phyloP scores from a whole-genome alignment of 2,113 vertebrate genomes.

The Alectura lathami region DNA sequence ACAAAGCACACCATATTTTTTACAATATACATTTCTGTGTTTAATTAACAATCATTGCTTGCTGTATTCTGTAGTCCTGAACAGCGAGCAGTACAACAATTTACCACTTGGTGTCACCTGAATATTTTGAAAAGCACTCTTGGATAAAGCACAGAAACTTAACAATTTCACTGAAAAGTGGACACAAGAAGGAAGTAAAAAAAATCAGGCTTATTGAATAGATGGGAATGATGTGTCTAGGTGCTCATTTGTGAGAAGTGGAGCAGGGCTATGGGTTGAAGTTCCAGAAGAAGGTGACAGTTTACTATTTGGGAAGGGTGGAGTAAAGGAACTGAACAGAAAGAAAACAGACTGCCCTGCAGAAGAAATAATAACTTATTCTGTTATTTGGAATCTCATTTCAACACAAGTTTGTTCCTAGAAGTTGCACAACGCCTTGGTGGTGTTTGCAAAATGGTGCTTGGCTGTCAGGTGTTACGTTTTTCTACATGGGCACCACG shows the following conservation, averaged over 20 bases:
- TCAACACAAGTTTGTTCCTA: not conserved
- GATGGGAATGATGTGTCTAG: not conserved
- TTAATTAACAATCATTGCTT: not conserved
- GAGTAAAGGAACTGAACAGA: not conserved
- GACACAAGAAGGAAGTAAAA: not conserved
- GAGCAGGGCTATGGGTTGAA: not conserved
- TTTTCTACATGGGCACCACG: too few relatives aligned
- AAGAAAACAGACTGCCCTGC: not conserved
- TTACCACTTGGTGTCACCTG: slow-evolving; percentile 59
- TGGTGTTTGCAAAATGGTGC: not conserved
- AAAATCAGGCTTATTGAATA: not conserved
- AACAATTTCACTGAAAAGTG: not conserved
- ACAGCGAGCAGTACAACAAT: slow-evolving; percentile 15
- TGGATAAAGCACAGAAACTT: not conserved
- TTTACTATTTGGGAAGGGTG: not conserved
- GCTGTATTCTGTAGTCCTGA: not conserved
- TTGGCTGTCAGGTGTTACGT: not conserved
- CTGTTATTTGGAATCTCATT: not conserved
- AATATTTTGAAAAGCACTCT: not conserved
- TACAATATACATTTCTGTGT: not conserved
- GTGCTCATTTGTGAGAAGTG: not conserved
- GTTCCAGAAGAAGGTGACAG: not conserved
- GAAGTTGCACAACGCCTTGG: not conserved
- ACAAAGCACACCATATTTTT: not conserved
- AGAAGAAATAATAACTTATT: not conserved